Evolutionary conservation across 2,797 vertebrate genomes (phyloP), one percentile per base, ranked within the genome.

Genomic region (Pteronotus mesoamericanus): DNA sequence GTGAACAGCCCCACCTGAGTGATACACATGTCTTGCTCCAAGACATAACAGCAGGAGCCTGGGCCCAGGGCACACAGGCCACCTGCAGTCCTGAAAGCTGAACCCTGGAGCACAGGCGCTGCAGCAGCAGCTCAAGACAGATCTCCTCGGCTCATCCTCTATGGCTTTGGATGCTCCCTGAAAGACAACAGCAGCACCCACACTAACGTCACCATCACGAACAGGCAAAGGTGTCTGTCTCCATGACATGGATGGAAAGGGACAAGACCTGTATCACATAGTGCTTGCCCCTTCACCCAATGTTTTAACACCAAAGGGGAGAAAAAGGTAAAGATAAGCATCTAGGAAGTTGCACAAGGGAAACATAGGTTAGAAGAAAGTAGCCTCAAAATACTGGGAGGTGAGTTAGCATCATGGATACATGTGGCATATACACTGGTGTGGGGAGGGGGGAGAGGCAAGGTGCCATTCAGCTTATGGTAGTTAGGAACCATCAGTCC

Each of bases 351-450:
- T 72, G 51, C 22, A 22, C 8, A 68, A 90, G 51, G 34, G 48
- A 94, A n/a, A 24, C 18, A 19, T 0, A 4, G 7, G 48, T 44
- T 34, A 69, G 71, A 22, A 83, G 77, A 57, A 39, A 89, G 10
- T 2, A 15, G 5, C 39, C n/a, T 44, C 15, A 16, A 74, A 44
- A 46, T 3, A 24, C 1, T 4, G 34, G n/a, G 2, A 69, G 44
- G 71, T 6, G 29, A 32, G 37, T 26, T 26, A 34, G 51, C 2
- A 0, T 4, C 14, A 22, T 2, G 19, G n/a, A 42, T 21, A 16
- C 29, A 1, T 0, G 10, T 1, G 8, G 14, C 16, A 39, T 2
- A n/a, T 0, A 21, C 4, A 16, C 16, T 12, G 5, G 46, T 9
- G 2, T 75, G 18, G 3, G 55, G 4, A 18, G 4, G 7, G 5